phyloP scores from a whole-genome alignment of 2,888 invertebrate genomes.

The Hyposoter dolosus region DNA sequence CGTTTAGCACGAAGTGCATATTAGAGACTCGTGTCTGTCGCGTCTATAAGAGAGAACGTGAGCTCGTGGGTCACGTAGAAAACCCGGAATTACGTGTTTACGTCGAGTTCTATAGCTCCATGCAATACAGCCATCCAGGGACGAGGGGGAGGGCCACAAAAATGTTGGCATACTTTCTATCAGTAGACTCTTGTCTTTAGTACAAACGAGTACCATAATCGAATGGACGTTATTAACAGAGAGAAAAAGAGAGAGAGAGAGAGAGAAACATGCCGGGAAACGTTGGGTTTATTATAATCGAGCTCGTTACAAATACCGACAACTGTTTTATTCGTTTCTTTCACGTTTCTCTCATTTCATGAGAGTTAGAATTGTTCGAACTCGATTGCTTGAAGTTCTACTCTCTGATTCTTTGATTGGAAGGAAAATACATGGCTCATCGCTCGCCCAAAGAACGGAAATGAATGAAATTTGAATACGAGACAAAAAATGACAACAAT shows the following conservation, averaged over 20 bases:
- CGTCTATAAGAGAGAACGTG: constrained; percentile 10
- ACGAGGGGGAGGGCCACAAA: constrained; percentile 46
- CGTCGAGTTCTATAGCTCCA: background rate
- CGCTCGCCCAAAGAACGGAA: no score
- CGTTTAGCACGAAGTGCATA: constrained; percentile 14
- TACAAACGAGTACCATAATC: constrained; percentile 27
- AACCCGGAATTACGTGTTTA: constrained; percentile 68
- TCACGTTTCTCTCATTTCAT: background rate
- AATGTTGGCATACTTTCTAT: constrained; percentile 67
- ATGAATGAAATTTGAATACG: no score
- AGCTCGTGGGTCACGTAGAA: constrained; percentile 17
- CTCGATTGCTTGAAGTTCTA: background rate
- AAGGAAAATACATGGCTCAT: background rate
- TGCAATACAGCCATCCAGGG: background rate
- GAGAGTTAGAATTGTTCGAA: no score
- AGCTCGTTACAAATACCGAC: background rate
- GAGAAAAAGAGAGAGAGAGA: background rate
- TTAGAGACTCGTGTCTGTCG: background rate
- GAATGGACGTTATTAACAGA: constrained; percentile 11
- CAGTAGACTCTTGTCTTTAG: background rate
- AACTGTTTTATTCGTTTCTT: background rate
- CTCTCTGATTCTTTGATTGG: background rate
- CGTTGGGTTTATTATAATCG: constrained; percentile 4
- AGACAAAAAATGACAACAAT: no score
- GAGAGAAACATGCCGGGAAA: background rate